Evolutionary conservation across 2,888 invertebrate species (phyloP), one percentile per base, ranked within the genome.

Genomic region (Celastrina argiolus): DNA sequence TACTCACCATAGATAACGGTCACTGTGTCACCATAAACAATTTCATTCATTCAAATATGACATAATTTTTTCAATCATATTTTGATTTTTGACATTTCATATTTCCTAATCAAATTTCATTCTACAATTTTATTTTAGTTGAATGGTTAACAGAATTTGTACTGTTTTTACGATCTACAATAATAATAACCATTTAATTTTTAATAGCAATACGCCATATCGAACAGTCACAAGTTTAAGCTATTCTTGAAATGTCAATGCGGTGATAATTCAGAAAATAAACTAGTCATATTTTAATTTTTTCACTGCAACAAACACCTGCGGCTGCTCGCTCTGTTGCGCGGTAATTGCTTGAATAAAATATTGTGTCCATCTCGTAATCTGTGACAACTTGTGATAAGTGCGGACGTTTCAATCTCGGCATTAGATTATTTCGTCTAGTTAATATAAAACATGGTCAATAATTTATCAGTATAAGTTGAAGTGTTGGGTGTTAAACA

Each of bases 341-440:
- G 26, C 51, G 51, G 26, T 26, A 51, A 51, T 22, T 22, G 26
- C 16, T 18, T 18, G 26, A 22, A 51, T 22, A 45, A 16, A 10
- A 51, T 22, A 51, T 51, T 51, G 51, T 51, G 51, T 7, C 36
- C 36, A 36, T 36, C 12, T 51, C 70, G 68, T 64, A 70, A 70
- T 73, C 70, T 73, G 68, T 71, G 59, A 68, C 73, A 75, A 75
- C 78, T 26, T 12, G 22, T 51, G 51, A 79, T 75, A 61, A 72
- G 70, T 73, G 68, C 78, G 77, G 81, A 81, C 85, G 88, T 85
- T 81, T 92, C 91, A 91, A 89, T 92, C 91, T 92, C 92, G 92
- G 92, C 84, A 92, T 68, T 22, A 92, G 92, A 91, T 93, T 92
- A 92, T 87, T 92, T 90, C 85, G 90, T 85, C 81, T 81, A 75